phyloP scores from a whole-genome alignment of 1,140 invertebrate genomes.

The Cotesia glomerata region DNA sequence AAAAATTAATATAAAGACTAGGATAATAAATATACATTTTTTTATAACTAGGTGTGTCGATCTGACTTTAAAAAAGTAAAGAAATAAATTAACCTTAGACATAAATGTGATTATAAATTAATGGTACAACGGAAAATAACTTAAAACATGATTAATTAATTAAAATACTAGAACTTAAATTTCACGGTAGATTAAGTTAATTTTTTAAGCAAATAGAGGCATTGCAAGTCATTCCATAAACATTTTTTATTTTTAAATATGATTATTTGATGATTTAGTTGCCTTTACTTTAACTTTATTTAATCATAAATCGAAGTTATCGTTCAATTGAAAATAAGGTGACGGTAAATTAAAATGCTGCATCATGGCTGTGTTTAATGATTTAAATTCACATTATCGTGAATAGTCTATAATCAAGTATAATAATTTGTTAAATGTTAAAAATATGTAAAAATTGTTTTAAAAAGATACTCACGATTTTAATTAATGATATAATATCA shows the following conservation, averaged over 20 bases:
- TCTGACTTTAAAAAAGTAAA: neutral
- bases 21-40: neutral
- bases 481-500: conserved; percentile 27
- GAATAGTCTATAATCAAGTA: neutral
- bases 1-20: neutral
- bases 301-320: neutral
- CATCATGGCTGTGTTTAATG: conserved; percentile 27
- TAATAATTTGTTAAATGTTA: neutral
- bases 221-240: neutral
- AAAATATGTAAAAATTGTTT: neutral
- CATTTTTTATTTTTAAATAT: neutral
- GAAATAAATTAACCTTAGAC: too few relatives aligned
- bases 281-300: neutral
- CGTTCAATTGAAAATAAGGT: neutral
- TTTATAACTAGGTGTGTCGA: neutral
- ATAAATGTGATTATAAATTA: neutral
- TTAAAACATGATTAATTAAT: neutral
- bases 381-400: conserved; percentile 5
- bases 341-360: too few relatives aligned
- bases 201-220: neutral
- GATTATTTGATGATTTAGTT: neutral
- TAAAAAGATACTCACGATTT: conserved; percentile 9
- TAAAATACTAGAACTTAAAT: neutral
- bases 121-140: neutral
- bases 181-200: neutral